Percentiles rank a stretch among this genome's conserved stretches.
These are phyloP conservation scores for Atta texana DNA, from an alignment of 1,140 invertebrate genomes.

Conservation along the genomic window DNA sequence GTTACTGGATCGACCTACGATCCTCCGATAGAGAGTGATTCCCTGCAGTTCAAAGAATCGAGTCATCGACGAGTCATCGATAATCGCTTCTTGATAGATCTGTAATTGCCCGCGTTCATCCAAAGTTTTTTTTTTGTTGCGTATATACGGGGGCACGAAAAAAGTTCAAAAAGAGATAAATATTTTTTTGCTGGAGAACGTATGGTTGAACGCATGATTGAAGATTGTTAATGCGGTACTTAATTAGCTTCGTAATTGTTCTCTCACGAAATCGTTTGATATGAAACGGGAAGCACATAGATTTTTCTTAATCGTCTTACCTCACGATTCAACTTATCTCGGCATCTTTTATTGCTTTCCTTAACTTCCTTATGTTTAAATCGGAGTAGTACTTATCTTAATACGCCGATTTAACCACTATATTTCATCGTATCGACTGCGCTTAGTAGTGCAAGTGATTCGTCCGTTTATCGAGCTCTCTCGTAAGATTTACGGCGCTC, in stretches of 20 bases:
- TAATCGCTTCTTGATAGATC: slow-evolving; percentile 55
- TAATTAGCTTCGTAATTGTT: background rate
- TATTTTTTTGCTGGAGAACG: background rate
- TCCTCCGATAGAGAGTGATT: slow-evolving; percentile 37
- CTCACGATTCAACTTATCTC: slow-evolving; percentile 24
- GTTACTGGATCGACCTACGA: slow-evolving; percentile 49
- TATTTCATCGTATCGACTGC: slow-evolving; percentile 51
- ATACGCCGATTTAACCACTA: slow-evolving; percentile 49
- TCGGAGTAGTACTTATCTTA: slow-evolving; percentile 45
- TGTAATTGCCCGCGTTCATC: slow-evolving; percentile 16
- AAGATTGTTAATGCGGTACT: background rate
- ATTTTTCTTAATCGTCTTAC: slow-evolving; percentile 7
- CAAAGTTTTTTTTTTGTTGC: background rate
- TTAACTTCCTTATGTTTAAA: slow-evolving; percentile 30
- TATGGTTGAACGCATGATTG: too few relatives aligned
- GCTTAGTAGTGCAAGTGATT: slow-evolving; percentile 19
- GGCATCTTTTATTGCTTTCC: slow-evolving; percentile 23
- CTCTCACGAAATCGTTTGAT: background rate
- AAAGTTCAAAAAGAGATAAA: background rate
- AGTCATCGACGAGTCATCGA: slow-evolving; percentile 71
- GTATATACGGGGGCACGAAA: background rate
- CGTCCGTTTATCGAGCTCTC: slow-evolving; percentile 16
- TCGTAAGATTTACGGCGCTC: slow-evolving; percentile 17
- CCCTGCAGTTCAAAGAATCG: slow-evolving; percentile 24
- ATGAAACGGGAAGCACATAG: background rate